phyloP scores from a whole-genome alignment of 2,888 invertebrate species.

The Punctoribates punctum region DNA sequence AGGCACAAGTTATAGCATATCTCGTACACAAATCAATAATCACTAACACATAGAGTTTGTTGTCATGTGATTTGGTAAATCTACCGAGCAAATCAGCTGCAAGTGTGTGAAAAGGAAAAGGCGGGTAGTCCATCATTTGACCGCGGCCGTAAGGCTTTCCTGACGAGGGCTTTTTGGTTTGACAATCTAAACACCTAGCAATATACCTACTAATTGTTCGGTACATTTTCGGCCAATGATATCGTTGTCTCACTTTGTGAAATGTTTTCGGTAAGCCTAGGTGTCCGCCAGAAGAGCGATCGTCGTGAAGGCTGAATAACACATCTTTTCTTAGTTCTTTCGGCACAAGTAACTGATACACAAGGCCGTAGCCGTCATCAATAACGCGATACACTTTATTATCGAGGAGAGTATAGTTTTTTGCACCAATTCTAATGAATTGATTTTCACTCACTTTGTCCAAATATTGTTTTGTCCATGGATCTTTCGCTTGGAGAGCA shows the following conservation, averaged over 20 bases:
- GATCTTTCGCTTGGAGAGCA: too few species aligned
- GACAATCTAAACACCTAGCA: neutral
- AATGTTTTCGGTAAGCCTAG: conserved; percentile 15
- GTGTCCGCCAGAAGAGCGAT: conserved; percentile 8
- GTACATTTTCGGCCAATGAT: conserved; percentile 18
- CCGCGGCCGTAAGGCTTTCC: neutral
- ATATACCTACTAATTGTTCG: neutral
- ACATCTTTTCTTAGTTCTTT: neutral
- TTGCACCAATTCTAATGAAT: neutral
- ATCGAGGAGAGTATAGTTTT: neutral
- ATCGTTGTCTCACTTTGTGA: neutral
- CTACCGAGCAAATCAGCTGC: neutral
- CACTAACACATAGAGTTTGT: neutral
- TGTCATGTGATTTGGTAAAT: neutral
- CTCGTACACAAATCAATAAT: neutral
- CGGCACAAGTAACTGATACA: conserved; percentile 10
- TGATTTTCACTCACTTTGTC: too few species aligned
- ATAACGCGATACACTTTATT: neutral
- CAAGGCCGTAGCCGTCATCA: neutral
- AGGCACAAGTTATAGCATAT: neutral
- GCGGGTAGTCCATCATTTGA: neutral
- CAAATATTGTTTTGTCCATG: too few species aligned
- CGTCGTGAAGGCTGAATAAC: neutral
- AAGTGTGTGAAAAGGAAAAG: neutral
- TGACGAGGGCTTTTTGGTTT: neutral